Conservation (phyloP, 2,113 vertebrate genomes). For the Centropus unirufus region DNA sequence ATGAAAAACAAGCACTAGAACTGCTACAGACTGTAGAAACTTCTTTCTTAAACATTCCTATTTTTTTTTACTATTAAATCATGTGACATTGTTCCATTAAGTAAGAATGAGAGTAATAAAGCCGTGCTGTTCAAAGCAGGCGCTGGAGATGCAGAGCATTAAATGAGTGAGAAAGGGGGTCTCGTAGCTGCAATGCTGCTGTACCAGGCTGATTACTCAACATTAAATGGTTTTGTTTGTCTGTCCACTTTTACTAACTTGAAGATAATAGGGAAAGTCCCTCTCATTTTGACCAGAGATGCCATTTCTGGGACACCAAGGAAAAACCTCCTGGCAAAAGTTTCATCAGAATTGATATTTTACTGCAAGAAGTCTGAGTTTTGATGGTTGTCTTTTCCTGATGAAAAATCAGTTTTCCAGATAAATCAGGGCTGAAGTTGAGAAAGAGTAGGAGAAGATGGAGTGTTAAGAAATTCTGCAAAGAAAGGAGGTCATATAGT, state of each 20-base stretch:
- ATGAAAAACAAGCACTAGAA: neutral
- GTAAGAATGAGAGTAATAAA: neutral
- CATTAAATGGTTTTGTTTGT: neutral
- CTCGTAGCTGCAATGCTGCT: neutral
- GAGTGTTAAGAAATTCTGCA: constrained; percentile 28
- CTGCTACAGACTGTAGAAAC: neutral
- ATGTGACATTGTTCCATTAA: neutral
- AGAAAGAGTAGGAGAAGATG: neutral
- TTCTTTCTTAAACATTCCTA: neutral
- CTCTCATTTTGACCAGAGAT: neutral
- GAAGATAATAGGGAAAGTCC: neutral
- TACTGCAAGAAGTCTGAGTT: neutral
- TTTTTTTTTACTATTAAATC: neutral
- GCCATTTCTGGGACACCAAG: neutral
- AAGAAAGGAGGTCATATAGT: constrained; percentile 27
- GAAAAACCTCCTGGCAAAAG: neutral
- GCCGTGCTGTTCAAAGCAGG: neutral
- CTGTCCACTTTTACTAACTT: neutral
- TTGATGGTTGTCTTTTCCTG: neutral
- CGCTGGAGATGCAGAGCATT: neutral
- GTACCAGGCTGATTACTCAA: neutral
- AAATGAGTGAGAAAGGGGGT: neutral
- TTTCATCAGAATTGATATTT: neutral
- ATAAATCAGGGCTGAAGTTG: neutral
- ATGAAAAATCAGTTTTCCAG: neutral